A percentile compares a stretch with the other conserved stretches of the same genome.
These are phyloP conservation scores for Syndactyla subalaris DNA, from an alignment of 2,797 vertebrate genomes.

Conservation along the genomic window DNA sequence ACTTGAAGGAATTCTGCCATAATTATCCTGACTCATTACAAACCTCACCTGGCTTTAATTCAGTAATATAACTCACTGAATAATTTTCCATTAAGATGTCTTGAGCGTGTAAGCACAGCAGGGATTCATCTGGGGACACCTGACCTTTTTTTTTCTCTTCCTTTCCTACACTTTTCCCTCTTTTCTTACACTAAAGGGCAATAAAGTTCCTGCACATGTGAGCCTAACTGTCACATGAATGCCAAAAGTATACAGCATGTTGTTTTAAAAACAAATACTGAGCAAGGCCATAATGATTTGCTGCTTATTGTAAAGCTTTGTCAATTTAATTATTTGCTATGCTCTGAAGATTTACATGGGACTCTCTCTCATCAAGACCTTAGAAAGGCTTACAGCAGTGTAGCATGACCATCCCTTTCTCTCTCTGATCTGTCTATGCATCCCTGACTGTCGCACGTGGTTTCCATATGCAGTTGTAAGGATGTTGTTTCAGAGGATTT, in stretches of 20 bases:
- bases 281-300: not conserved
- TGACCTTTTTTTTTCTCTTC: not conserved
- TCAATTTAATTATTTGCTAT: not conserved
- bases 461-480: not conserved
- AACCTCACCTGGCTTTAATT: slow-evolving; percentile 45
- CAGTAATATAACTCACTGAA: not conserved
- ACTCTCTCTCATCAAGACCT: not conserved
- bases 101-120: not conserved
- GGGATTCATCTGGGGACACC: not conserved
- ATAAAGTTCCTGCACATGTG: not conserved
- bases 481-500: not conserved
- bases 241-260: not conserved
- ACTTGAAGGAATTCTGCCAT: not conserved
- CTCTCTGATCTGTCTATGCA: not conserved
- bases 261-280: not conserved
- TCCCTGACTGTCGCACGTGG: not conserved
- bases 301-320: not conserved
- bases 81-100: not conserved
- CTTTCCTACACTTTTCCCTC: not conserved
- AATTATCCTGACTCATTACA: slow-evolving; percentile 37
- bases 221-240: not conserved
- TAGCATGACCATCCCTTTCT: not conserved
- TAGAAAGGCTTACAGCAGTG: not conserved
- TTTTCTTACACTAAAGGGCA: not conserved
- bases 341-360: not conserved